Evolutionary conservation across 2,888 invertebrate species (phyloP).

Genomic region (Amphipyra berbera): DNA sequence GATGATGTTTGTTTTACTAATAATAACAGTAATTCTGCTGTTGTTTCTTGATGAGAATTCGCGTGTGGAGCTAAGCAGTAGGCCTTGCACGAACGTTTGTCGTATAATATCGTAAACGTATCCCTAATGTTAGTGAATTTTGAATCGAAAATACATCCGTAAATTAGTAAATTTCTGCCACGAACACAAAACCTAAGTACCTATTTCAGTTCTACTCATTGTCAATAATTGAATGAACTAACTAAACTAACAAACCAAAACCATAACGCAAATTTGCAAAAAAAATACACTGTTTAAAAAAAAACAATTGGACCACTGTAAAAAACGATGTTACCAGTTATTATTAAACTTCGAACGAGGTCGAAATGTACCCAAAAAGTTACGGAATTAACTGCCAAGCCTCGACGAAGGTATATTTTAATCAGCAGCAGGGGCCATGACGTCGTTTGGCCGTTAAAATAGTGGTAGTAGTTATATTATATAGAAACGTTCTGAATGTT

Average conservation of each 20-base stretch:
- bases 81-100: too few species aligned
- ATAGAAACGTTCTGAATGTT: slow-evolving; percentile 24
- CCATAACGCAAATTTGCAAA: not conserved
- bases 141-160: too few species aligned
- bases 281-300: not conserved
- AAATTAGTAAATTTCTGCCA: too few species aligned
- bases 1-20: slow-evolving; percentile 2
- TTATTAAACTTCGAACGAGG: slow-evolving; percentile 21
- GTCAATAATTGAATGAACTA: too few species aligned
- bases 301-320: slow-evolving; percentile 1
- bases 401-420: slow-evolving; percentile 38
- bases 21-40: too few species aligned
- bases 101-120: too few species aligned
- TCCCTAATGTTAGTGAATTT: too few species aligned
- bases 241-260: too few species aligned
- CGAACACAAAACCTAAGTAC: too few species aligned
- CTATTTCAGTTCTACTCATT: too few species aligned
- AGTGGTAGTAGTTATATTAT: slow-evolving; percentile 38
- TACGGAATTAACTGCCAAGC: slow-evolving; percentile 34
- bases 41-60: too few species aligned
- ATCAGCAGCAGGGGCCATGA: slow-evolving; percentile 27
- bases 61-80: too few species aligned
- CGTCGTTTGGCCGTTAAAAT: slow-evolving; percentile 29
- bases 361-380: slow-evolving; percentile 35
- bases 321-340: slow-evolving; percentile 22